A percentile compares a stretch with the other conserved stretches of the same genome.
These are phyloP conservation scores for Ivindomyrus marchei DNA, from an alignment of 2,113 vertebrate genomes.

Conservation along the genomic window DNA sequence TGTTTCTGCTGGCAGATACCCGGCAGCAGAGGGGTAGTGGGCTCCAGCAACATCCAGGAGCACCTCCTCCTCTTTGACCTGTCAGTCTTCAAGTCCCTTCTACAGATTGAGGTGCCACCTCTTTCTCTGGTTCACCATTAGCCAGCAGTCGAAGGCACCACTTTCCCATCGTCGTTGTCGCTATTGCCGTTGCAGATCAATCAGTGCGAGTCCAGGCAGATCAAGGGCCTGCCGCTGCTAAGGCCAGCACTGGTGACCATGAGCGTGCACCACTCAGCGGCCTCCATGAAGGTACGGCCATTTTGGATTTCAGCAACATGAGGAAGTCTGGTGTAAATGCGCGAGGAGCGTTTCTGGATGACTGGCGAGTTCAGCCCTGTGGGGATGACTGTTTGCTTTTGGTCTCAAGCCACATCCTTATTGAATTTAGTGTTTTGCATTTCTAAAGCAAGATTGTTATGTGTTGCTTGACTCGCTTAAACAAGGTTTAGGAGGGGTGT, in stretches of 20 bases:
- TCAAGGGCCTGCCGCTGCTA: conserved; percentile 75
- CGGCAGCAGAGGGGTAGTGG: conserved; percentile 75
- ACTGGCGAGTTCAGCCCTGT: background rate
- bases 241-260: conserved; percentile 77
- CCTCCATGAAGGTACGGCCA: conserved; percentile 76
- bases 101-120: conserved; percentile 81
- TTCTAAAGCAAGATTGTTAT: background rate
- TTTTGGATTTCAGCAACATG: background rate
- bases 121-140: background rate
- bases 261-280: conserved; percentile 71
- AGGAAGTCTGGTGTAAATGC: background rate
- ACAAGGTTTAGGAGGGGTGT: background rate
- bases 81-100: conserved; percentile 88
- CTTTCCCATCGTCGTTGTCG: background rate
- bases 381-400: background rate
- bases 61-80: conserved; percentile 80
- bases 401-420: background rate
- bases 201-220: conserved; percentile 77
- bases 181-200: conserved; percentile 74
- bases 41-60: conserved; percentile 91
- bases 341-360: background rate
- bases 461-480: background rate
- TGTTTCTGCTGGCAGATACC: conserved; percentile 60
- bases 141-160: background rate
- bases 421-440: background rate